These are phyloP conservation scores for human DNA, from an alignment of 2,113 vertebrate species.

Conservation along the genomic window DNA sequence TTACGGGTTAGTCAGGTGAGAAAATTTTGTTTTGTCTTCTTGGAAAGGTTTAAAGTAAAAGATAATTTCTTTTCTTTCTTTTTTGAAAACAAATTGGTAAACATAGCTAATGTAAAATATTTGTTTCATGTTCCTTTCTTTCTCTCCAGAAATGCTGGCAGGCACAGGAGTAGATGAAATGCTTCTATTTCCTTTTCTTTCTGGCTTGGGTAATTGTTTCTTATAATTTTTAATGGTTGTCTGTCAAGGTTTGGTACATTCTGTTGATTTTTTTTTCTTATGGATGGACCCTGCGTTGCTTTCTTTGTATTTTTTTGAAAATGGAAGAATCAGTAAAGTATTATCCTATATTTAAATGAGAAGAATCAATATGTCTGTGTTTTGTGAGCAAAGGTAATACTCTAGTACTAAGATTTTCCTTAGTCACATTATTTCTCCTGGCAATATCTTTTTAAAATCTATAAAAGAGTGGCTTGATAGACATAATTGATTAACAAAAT, in stretches of 20 bases:
- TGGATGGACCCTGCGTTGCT: background rate
- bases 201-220: background rate
- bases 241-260: background rate
- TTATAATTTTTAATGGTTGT: background rate
- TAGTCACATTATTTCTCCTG: background rate
- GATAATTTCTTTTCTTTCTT: background rate
- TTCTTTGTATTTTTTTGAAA: conserved; percentile 14
- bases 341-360: background rate
- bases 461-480: background rate
- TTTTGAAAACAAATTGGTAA: background rate
- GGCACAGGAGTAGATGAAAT: background rate
- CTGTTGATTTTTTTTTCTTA: background rate
- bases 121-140: background rate
- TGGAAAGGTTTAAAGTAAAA: conserved; percentile 33
- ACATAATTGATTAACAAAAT: background rate
- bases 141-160: background rate
- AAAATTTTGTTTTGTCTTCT: background rate
- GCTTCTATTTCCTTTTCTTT: conserved; percentile 1
- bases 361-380: background rate
- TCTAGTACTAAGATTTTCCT: background rate
- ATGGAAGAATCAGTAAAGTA: background rate
- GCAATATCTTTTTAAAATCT: background rate
- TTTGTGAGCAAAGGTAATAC: background rate
- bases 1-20: background rate
- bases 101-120: background rate